Conservation (phyloP, 2,113 vertebrate genomes). For the Psophia crepitans region DNA sequence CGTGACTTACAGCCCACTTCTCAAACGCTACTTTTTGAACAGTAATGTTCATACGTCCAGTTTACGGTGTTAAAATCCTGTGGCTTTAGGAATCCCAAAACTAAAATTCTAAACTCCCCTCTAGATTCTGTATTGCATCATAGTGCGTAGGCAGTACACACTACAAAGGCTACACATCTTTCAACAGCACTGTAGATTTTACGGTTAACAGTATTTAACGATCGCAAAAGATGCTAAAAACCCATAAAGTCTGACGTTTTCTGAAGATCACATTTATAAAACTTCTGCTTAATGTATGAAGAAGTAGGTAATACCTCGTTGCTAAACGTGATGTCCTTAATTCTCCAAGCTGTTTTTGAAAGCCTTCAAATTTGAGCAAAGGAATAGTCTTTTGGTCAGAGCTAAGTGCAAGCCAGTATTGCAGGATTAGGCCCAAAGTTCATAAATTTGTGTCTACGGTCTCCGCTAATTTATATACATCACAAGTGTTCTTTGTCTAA, state of each 20-base stretch:
- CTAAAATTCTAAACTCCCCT: not conserved
- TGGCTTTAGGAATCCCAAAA: not conserved
- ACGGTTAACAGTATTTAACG: not conserved
- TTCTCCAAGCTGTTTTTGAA: not conserved
- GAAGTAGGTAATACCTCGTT: not conserved
- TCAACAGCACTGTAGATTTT: not conserved
- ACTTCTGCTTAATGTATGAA: not conserved
- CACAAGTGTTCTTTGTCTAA: not conserved
- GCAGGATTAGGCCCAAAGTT: not conserved
- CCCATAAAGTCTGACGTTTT: not conserved
- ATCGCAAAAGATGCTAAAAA: not conserved
- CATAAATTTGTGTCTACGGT: not conserved
- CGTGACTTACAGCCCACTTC: not conserved
- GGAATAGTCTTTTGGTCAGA: not conserved
- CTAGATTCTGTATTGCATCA: not conserved
- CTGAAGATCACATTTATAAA: not conserved
- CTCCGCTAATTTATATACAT: not conserved
- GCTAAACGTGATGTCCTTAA: not conserved
- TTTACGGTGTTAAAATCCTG: not conserved
- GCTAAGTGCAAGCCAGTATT: not conserved
- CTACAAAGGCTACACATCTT: not conserved
- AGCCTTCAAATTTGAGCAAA: not conserved
- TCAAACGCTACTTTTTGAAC: not conserved
- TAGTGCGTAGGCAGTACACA: not conserved
- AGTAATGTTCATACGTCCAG: not conserved